Percentiles rank a stretch among this genome's conserved stretches.
Evolutionary conservation across 2,113 vertebrate species (phyloP).

Genomic region (Cephalopholis sonnerati): DNA sequence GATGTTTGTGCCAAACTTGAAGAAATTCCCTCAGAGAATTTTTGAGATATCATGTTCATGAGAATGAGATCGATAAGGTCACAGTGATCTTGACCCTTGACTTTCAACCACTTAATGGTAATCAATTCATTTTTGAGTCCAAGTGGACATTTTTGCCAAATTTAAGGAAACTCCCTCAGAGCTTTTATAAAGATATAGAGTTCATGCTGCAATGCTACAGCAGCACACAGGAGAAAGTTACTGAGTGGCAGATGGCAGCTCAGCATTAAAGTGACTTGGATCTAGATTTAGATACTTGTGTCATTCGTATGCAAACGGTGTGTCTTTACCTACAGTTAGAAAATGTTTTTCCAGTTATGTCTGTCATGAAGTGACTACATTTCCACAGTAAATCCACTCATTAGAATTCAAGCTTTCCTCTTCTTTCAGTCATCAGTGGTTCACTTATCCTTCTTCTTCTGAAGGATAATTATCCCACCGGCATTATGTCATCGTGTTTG

Average conservation of each 20-base stretch:
- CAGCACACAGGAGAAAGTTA: background rate
- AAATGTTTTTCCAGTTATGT: background rate
- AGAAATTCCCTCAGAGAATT: too few relatives aligned
- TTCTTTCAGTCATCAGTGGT: background rate
- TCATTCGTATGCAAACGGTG: background rate
- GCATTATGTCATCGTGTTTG: background rate
- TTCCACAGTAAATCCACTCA: background rate
- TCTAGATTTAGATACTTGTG: background rate
- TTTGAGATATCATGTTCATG: too few relatives aligned
- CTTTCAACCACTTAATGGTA: too few relatives aligned
- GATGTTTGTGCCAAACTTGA: too few relatives aligned
- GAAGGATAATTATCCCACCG: background rate
- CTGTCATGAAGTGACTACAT: background rate
- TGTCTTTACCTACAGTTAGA: background rate
- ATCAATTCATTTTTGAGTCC: too few relatives aligned
- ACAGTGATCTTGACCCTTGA: too few relatives aligned
- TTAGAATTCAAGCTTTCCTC: background rate
- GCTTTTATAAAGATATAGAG: too few relatives aligned
- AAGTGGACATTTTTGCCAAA: too few relatives aligned
- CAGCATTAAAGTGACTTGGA: background rate
- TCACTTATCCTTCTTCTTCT: background rate
- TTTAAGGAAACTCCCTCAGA: too few relatives aligned
- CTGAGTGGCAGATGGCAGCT: background rate
- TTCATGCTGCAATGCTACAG: too few relatives aligned
- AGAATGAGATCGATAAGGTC: too few relatives aligned